A percentile compares a stretch with the other conserved stretches of the same genome.
phyloP scores from a whole-genome alignment of 2,888 invertebrate species.

The Elegia similella region DNA sequence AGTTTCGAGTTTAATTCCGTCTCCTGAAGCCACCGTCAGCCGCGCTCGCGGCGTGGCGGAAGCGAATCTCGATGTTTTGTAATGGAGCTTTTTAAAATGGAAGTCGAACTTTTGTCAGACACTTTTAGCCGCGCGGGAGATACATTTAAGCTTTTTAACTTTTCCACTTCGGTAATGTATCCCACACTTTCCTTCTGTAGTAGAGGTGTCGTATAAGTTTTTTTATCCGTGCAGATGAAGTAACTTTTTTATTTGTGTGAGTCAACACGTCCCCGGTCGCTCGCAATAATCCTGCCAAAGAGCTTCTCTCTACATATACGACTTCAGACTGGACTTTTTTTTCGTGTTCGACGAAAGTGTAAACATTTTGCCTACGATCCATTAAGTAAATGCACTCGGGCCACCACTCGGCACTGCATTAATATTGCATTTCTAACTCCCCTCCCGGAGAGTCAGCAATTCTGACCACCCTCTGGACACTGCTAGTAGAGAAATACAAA shows the following conservation, averaged over 20 bases:
- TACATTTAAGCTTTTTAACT: conserved; percentile 83
- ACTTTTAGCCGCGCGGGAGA: conserved; percentile 81
- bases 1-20: conserved; percentile 74
- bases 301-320: conserved; percentile 56
- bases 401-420: conserved; percentile 78
- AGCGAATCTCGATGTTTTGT: conserved; percentile 81
- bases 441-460: conserved; percentile 38
- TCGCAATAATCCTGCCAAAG: conserved; percentile 68
- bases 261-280: conserved; percentile 51
- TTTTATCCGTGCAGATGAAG: conserved; percentile 64
- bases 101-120: conserved; percentile 82
- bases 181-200: conserved; percentile 71
- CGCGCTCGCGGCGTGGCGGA: conserved; percentile 71
- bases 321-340: conserved; percentile 54
- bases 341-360: conserved; percentile 62
- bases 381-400: conserved; percentile 78
- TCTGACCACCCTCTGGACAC: conserved; percentile 45
- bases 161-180: conserved; percentile 81
- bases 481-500: conserved; percentile 43
- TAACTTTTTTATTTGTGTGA: conserved; percentile 65
- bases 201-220: conserved; percentile 69
- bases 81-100: conserved; percentile 82
- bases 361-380: conserved; percentile 76
- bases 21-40: conserved; percentile 62
- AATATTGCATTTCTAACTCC: conserved; percentile 83